Evolutionary conservation across 1,140 invertebrate genomes (phyloP).

Genomic region (Aphelinus certus): DNA sequence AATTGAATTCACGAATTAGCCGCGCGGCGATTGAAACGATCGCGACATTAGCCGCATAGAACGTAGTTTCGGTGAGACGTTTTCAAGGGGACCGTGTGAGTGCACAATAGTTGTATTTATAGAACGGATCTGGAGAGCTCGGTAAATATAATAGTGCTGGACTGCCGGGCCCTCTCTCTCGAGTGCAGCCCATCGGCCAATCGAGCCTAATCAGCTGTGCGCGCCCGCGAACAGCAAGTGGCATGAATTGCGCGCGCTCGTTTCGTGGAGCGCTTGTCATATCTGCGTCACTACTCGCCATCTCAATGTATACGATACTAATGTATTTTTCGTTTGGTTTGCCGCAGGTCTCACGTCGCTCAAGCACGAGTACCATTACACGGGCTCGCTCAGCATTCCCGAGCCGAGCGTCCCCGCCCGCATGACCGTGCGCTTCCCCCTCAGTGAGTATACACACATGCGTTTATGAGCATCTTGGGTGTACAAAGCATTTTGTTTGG

Average conservation of each 20-base stretch:
- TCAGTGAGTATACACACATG: slow-evolving; percentile 73
- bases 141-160: too few relatives aligned
- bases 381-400: slow-evolving; percentile 73
- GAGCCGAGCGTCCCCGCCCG: slow-evolving; percentile 73
- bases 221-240: slow-evolving; percentile 4
- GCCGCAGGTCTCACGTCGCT: slow-evolving; percentile 72
- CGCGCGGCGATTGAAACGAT: too few relatives aligned
- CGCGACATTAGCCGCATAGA: neutral
- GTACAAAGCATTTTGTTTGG: too few relatives aligned
- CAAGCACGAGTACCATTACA: slow-evolving; percentile 81
- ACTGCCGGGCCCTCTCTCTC: too few relatives aligned
- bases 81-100: neutral
- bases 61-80: neutral
- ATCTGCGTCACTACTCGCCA: neutral
- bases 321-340: slow-evolving; percentile 5
- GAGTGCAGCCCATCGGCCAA: neutral
- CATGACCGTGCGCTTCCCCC: slow-evolving; percentile 80
- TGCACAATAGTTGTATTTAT: neutral
- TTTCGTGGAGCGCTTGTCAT: neutral
- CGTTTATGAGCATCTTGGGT: too few relatives aligned
- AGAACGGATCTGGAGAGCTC: neutral
- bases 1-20: too few relatives aligned
- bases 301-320: neutral
- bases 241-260: neutral
- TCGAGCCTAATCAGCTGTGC: neutral